Conservation (phyloP, 2,888 invertebrate species). For the Polydesmus complanatus region DNA sequence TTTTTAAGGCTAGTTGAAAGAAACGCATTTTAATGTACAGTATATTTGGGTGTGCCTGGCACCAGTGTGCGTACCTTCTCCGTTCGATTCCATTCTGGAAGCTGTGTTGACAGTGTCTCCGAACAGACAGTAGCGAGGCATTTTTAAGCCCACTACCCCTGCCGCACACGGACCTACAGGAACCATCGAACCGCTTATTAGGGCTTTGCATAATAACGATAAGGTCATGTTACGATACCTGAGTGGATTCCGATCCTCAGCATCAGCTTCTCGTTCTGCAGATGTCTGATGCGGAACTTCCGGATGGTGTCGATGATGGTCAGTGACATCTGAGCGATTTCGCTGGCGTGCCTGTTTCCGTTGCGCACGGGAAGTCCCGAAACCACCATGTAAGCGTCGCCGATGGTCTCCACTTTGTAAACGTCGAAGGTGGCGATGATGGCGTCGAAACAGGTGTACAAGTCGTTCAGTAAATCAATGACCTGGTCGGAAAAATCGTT, state of each 20-base stretch:
- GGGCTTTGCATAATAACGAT: neutral
- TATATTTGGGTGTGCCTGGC: neutral
- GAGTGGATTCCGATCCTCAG: constrained; percentile 35
- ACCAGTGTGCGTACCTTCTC: constrained; percentile 16
- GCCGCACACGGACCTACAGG: constrained; percentile 18
- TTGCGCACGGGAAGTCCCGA: constrained; percentile 34
- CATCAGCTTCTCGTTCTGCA: constrained; percentile 30
- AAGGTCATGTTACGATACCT: constrained; percentile 23
- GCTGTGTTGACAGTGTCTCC: constrained; percentile 19
- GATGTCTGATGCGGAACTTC: constrained; percentile 34
- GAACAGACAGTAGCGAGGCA: constrained; percentile 19
- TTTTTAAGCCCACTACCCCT: constrained; percentile 19
- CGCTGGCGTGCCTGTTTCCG: constrained; percentile 33
- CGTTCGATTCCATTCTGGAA: constrained; percentile 19
- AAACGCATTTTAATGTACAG: neutral
- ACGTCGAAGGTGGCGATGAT: constrained; percentile 23
- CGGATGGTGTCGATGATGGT: constrained; percentile 30
- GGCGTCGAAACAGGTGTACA: constrained; percentile 24
- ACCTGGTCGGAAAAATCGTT: constrained; percentile 15
- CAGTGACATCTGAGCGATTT: constrained; percentile 34
- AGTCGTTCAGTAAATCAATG: constrained; percentile 23
- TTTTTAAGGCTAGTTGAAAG: constrained; percentile 54
- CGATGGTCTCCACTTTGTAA: constrained; percentile 26
- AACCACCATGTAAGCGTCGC: constrained; percentile 35
- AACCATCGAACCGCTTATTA: too few species aligned